Evolutionary conservation across 2,113 vertebrate genomes (phyloP), one percentile per base, ranked within the genome.

Genomic region (Bungarus multicinctus): DNA sequence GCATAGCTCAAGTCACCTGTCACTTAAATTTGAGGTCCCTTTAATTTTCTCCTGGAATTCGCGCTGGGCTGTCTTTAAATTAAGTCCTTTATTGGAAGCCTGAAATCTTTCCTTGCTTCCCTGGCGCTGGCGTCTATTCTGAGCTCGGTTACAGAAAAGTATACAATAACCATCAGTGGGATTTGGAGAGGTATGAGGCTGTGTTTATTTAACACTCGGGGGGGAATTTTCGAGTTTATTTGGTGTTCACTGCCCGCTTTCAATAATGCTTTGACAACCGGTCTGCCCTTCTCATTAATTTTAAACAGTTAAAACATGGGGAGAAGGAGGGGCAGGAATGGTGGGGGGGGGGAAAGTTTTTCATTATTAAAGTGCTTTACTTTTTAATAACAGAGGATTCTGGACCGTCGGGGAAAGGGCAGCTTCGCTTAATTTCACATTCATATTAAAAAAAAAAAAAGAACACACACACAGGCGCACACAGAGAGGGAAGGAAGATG

Each of bases 41-140:
- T 99, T 99, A 99, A 99, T 99, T 99, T 99, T 98, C 98, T 99
- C 98, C 98, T 97, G 98, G 98, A 99, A 98, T 98, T 98, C 98
- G 97, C 98, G 98, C 98, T 98, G 98, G 98, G 97, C 98, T 98
- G 97, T 98, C 98, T 98, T 98, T 99, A 98, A 98, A 98, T 98
- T 98, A 97, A 98, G 97, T 98, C 98, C 98, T 98, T 98, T 98
- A 98, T 98, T 98, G 98, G 98, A 98, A 98, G 98, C 98, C 98
- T 97, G 98, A 98, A 98, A 98, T 97, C 97, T 97, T 97, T 97
- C 97, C 97, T 97, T 97, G 97, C 98, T 97, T 95, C 97, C 45
- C 97, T 30, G 95, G 98, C 96, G 97, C 98, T 98, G 98, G 98
- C 98, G 98, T 99, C 98, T 99, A 99, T 99, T 99, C 98, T 97